phyloP scores from a whole-genome alignment of 2,888 invertebrate genomes.

The Dorcus parallelipipedus region DNA sequence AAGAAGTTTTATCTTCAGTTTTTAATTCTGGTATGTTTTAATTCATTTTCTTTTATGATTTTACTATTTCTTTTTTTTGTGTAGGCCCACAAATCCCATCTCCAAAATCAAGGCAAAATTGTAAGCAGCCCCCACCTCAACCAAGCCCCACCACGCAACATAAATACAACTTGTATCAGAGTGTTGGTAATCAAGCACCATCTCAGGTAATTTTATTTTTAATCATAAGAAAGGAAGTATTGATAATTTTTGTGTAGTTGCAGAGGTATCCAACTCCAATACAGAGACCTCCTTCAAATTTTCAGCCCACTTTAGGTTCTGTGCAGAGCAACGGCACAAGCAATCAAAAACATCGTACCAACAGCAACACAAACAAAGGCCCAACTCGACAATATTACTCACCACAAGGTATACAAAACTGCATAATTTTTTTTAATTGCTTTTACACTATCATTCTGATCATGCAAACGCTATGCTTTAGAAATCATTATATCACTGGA shows the following conservation, averaged over 20 bases:
- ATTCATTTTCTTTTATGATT: neutral
- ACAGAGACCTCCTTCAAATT: constrained; percentile 55
- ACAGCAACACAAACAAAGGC: constrained; percentile 44
- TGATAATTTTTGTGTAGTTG: constrained; percentile 27
- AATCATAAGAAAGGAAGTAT: constrained; percentile 19
- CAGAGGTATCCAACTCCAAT: constrained; percentile 53
- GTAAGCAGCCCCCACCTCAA: constrained; percentile 55
- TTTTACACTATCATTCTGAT: too few relatives aligned
- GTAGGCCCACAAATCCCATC: constrained; percentile 55
- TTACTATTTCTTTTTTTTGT: constrained; percentile 9
- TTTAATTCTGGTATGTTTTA: constrained; percentile 52
- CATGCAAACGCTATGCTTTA: too few relatives aligned
- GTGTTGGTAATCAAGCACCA: constrained; percentile 51
- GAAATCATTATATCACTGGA: too few relatives aligned
- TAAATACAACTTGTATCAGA: constrained; percentile 54
- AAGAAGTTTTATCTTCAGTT: constrained; percentile 55
- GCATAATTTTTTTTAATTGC: too few relatives aligned
- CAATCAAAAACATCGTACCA: constrained; percentile 44
- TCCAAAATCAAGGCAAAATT: constrained; percentile 55
- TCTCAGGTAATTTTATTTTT: constrained; percentile 39
- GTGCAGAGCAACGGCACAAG: constrained; percentile 43
- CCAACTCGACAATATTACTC: constrained; percentile 52
- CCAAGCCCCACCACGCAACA: constrained; percentile 55
- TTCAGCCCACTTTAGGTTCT: constrained; percentile 49
- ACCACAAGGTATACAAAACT: constrained; percentile 14